Evolutionary conservation across 2,888 invertebrate genomes (phyloP), one percentile per base, ranked within the genome.

Genomic region (Prosapia bicincta): DNA sequence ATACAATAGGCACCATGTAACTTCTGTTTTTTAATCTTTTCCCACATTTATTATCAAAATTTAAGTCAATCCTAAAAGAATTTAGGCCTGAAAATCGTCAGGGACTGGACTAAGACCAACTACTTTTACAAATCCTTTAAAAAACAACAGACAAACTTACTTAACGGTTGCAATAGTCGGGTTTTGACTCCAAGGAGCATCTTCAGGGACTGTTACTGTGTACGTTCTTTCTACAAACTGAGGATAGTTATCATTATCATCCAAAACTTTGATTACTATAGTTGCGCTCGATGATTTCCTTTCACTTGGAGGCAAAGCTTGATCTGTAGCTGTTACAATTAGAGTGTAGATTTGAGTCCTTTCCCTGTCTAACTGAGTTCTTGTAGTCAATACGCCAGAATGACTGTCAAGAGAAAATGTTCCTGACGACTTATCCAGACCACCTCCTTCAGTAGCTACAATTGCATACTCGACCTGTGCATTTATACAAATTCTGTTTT

Each of bases 161-260:
- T 87, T 88, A 78, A 96, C 92, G 79, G 90, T 89, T 0, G 93
- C 92, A 32, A 99, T 90, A 0, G 95, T 90, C 0, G 97, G 97
- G 83, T 93, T 93, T 72, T 92, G 91, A 7, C 91, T 90, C 80
- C 93, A 93, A 84, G 93, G 94, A 80, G 95, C 90, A 85, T 98
- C 96, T 85, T 99, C 99, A 3, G 93, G 92, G 0, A 96, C 91
- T 69, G 91, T 90, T 0, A 96, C 93, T 0, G 94, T 93, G 85
- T 97, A 97, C 0, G 95, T 94, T 80, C 95, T 89, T 85, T 96
- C 95, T 70, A 93, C 92, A 85, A 97, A 97, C 84, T 97, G 96
- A 0, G 97, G 97, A 84, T 96, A 96, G 84, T 97, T 97, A 85
- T 97, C 97, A 82, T 96, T 96, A 83, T 96, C 97, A 81, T 97